phyloP scores from a whole-genome alignment of 2,888 invertebrate genomes.

The Sminthurides aquaticus region DNA sequence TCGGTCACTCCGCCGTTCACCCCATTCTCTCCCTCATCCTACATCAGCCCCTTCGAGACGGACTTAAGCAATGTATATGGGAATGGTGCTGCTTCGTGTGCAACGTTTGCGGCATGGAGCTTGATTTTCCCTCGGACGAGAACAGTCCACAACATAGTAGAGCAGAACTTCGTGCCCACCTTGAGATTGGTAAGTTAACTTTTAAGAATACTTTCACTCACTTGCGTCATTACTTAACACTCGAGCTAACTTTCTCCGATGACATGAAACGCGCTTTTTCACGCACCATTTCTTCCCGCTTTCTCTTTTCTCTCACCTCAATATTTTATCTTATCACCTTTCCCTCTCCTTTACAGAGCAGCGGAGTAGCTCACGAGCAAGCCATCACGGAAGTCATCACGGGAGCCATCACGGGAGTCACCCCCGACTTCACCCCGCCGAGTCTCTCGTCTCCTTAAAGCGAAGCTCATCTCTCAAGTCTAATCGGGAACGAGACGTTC shows the following conservation, averaged over 20 bases:
- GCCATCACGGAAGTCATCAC: constrained; percentile 26
- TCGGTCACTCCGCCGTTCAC: constrained; percentile 77
- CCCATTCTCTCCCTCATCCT: constrained; percentile 70
- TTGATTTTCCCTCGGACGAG: constrained; percentile 28
- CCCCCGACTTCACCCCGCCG: constrained; percentile 19
- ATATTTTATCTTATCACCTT: neutral
- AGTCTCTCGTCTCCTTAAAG: constrained; percentile 29
- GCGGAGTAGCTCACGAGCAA: constrained; percentile 16
- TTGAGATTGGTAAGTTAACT: constrained; percentile 11
- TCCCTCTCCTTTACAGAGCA: neutral
- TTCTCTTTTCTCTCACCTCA: neutral
- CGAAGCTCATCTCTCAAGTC: constrained; percentile 40
- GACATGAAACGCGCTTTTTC: neutral
- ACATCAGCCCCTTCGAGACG: constrained; percentile 49
- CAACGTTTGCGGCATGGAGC: constrained; percentile 44
- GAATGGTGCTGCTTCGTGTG: constrained; percentile 62
- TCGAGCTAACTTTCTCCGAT: neutral
- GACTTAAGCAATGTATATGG: constrained; percentile 36
- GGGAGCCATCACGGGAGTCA: constrained; percentile 22
- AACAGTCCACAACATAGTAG: constrained; percentile 26
- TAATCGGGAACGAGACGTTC: constrained; percentile 23
- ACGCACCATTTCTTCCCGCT: neutral
- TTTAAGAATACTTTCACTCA: too few species aligned
- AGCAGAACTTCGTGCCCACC: constrained; percentile 18
- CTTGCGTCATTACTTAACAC: too few species aligned